These are phyloP conservation scores for Mythimna albipuncta DNA, from an alignment of 2,888 invertebrate species.

Conservation along the genomic window DNA sequence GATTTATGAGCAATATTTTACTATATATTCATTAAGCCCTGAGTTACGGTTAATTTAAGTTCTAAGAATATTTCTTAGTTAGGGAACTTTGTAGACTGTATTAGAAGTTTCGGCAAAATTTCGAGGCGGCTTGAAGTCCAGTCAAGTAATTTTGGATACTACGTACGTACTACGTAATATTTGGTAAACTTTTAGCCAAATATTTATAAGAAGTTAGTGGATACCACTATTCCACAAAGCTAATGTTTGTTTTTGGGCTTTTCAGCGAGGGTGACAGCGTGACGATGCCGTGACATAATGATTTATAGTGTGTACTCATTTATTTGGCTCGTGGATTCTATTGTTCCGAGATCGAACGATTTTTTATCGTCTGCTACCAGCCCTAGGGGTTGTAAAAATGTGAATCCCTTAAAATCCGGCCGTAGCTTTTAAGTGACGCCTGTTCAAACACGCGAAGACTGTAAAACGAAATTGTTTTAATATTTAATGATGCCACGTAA, in stretches of 20 bases:
- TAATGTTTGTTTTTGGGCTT: conserved; percentile 16
- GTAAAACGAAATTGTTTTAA: conserved; percentile 60
- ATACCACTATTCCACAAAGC: conserved; percentile 3
- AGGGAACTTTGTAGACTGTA: conserved; percentile 24
- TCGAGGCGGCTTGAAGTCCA: background rate
- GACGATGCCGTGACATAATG: conserved; percentile 39
- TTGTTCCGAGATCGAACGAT: conserved; percentile 52
- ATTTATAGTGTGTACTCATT: conserved; percentile 47
- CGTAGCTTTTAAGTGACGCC: conserved; percentile 53
- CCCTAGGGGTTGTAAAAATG: conserved; percentile 53
- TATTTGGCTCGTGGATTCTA: conserved; percentile 23
- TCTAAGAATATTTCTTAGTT: conserved; percentile 28
- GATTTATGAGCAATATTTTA: conserved; percentile 6
- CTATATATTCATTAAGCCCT: background rate
- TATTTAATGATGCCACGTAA: conserved; percentile 59
- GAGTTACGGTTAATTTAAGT: conserved; percentile 5
- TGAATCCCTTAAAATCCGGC: conserved; percentile 50
- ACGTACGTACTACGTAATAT: background rate
- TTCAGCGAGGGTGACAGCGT: conserved; percentile 19
- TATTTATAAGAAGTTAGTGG: background rate
- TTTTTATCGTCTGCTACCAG: conserved; percentile 53
- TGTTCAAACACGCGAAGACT: conserved; percentile 51
- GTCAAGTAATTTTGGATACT: conserved; percentile 5
- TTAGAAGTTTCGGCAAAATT: conserved; percentile 20
- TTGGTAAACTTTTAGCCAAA: background rate